These are phyloP conservation scores for Nymphalis io DNA, from an alignment of 1,140 invertebrate species.

Conservation along the genomic window DNA sequence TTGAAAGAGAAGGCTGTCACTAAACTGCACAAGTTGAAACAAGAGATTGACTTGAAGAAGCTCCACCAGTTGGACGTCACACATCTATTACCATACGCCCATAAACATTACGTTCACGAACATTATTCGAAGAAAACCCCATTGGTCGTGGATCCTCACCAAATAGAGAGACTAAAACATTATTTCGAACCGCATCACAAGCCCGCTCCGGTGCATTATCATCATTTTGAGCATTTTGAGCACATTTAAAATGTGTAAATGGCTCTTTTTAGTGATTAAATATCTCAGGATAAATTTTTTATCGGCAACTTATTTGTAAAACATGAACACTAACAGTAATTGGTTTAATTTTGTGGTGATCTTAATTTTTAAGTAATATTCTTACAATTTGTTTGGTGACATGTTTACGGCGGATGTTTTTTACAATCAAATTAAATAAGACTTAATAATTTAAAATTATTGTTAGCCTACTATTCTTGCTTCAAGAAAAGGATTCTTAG, in stretches of 20 bases:
- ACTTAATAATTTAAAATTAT: too few species aligned
- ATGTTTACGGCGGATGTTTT: too few species aligned
- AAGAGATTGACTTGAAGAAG: slow-evolving; percentile 61
- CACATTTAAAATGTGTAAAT: slow-evolving; percentile 9
- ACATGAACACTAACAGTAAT: too few species aligned
- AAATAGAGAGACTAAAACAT: slow-evolving; percentile 49
- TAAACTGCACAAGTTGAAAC: slow-evolving; percentile 54
- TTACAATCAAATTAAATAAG: too few species aligned
- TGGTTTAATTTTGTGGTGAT: too few species aligned
- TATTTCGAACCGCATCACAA: slow-evolving; percentile 50
- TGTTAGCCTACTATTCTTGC: too few species aligned
- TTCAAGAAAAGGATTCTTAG: too few species aligned
- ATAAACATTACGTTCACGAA: slow-evolving; percentile 46
- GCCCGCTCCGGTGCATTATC: slow-evolving; percentile 29
- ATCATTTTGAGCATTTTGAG: slow-evolving; percentile 36
- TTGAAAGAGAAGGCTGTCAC: slow-evolving; percentile 54
- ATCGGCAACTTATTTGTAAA: too few species aligned
- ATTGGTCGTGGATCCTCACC: slow-evolving; percentile 41
- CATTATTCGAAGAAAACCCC: slow-evolving; percentile 47
- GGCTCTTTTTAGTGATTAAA: too few species aligned
- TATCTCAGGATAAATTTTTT: too few species aligned
- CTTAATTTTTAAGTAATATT: too few species aligned
- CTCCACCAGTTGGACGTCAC: slow-evolving; percentile 51
- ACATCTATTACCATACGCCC: slow-evolving; percentile 46
- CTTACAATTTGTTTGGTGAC: too few species aligned